A percentile compares a stretch with the other conserved stretches of the same genome.
Evolutionary conservation across 2,888 invertebrate genomes (phyloP).

Genomic region (Mythimna impura): DNA sequence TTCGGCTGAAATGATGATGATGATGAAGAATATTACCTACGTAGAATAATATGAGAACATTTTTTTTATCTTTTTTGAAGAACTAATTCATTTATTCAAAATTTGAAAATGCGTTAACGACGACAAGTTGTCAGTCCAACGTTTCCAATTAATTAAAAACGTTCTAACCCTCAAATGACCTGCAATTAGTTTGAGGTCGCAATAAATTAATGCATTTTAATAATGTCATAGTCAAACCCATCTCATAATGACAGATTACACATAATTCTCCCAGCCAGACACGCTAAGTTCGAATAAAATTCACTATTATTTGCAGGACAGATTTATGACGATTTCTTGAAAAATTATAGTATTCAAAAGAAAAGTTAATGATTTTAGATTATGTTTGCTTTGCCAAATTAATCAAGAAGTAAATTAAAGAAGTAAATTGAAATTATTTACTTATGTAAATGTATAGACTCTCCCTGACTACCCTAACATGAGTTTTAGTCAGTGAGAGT

Average conservation of each 20-base stretch:
- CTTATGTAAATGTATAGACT: no score
- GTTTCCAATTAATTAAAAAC: constrained; percentile 21
- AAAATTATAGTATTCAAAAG: not conserved
- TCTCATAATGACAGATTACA: constrained; percentile 25
- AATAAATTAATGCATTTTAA: constrained; percentile 27
- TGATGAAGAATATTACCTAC: no score
- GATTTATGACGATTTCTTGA: not conserved
- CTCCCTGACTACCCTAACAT: no score
- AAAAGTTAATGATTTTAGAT: not conserved
- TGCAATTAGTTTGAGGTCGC: constrained; percentile 31
- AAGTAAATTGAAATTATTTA: not conserved
- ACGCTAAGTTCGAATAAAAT: not conserved
- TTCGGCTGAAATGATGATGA: no score
- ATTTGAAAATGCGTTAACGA: not conserved
- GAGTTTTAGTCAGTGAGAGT: no score
- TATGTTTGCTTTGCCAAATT: not conserved
- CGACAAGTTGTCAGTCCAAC: constrained; percentile 4
- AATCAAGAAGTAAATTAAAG: no score
- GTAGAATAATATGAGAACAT: not conserved
- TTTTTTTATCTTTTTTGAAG: not conserved
- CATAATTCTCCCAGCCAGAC: not conserved
- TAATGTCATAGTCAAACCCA: constrained; percentile 21
- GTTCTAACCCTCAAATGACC: constrained; percentile 29
- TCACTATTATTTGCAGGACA: not conserved
- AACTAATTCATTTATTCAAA: not conserved